These are phyloP conservation scores for Aphelinus atriplicis DNA, from an alignment of 1,140 invertebrate genomes.

Conservation along the genomic window DNA sequence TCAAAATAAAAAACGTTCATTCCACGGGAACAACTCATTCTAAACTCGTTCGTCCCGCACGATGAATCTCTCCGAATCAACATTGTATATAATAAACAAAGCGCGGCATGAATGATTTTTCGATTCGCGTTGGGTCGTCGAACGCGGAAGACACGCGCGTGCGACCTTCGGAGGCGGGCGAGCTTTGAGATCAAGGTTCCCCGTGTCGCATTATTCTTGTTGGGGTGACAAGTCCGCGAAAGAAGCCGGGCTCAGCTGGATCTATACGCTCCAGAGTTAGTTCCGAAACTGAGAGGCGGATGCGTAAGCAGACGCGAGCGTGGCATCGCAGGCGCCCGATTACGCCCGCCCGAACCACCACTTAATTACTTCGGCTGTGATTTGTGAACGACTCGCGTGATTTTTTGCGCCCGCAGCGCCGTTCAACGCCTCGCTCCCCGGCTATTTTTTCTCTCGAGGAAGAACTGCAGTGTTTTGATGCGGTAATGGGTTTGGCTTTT, in stretches of 20 bases:
- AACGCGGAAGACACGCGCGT: too few species aligned
- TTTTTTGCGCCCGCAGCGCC: background rate
- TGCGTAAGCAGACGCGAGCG: constrained; percentile 19
- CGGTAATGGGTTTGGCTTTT: too few species aligned
- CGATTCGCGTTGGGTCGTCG: too few species aligned
- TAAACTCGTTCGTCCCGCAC: too few species aligned
- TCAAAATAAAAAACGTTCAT: too few species aligned
- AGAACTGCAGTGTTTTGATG: too few species aligned
- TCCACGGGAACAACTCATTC: too few species aligned
- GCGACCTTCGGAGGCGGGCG: background rate
- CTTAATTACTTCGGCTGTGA: constrained; percentile 12
- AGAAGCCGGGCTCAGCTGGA: background rate
- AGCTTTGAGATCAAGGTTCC: constrained; percentile 28
- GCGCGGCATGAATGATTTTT: too few species aligned
- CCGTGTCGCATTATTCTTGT: constrained; percentile 14
- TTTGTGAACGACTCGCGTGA: background rate
- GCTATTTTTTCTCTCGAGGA: background rate
- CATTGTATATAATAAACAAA: too few species aligned
- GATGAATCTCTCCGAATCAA: too few species aligned
- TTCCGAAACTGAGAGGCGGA: background rate
- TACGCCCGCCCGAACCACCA: background rate
- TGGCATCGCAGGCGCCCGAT: background rate
- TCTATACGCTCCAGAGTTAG: too few species aligned
- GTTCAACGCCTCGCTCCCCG: background rate
- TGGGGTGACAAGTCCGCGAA: background rate